Evolutionary conservation across 2,888 invertebrate genomes (phyloP).

Genomic region (Stramonita haemastoma): DNA sequence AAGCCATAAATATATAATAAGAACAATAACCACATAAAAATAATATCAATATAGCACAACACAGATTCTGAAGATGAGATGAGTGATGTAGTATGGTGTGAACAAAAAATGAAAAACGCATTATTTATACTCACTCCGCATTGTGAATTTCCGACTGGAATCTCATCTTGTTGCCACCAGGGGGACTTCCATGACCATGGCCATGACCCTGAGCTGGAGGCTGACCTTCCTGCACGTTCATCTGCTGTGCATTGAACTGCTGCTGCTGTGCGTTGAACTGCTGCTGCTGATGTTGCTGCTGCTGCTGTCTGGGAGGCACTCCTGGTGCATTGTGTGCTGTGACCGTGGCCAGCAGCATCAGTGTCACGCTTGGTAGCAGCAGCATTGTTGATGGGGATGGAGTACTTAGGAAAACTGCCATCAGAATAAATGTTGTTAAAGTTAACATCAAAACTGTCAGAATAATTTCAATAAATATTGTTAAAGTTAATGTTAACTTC

Average conservation of each 20-base stretch:
- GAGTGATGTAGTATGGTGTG: too few species aligned
- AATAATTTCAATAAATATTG: too few species aligned
- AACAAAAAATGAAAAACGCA: neutral
- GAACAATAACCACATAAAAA: too few species aligned
- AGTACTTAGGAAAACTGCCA: too few species aligned
- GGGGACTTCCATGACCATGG: conserved; percentile 41
- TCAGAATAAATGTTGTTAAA: too few species aligned
- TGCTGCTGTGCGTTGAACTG: conserved; percentile 47
- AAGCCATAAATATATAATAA: too few species aligned
- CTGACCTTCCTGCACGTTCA: conserved; percentile 50
- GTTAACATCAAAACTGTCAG: too few species aligned
- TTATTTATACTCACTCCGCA: conserved; percentile 59
- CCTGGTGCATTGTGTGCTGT: conserved; percentile 51
- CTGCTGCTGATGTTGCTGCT: conserved; percentile 34
- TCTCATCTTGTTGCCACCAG: conserved; percentile 54
- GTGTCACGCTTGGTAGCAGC: neutral
- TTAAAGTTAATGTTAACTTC: too few species aligned
- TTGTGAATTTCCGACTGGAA: conserved; percentile 63
- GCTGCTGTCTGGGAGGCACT: conserved; percentile 51
- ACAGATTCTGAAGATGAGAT: too few species aligned
- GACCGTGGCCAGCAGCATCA: conserved; percentile 23
- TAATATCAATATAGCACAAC: too few species aligned
- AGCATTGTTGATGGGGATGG: neutral
- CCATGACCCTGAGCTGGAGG: conserved; percentile 44
- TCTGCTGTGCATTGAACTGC: conserved; percentile 48